Percentiles rank a stretch among this genome's conserved stretches.
Conservation (phyloP, 30 jellyfish, hydroid and myxozoan genomes). For the Aurelia sp. region DNA sequence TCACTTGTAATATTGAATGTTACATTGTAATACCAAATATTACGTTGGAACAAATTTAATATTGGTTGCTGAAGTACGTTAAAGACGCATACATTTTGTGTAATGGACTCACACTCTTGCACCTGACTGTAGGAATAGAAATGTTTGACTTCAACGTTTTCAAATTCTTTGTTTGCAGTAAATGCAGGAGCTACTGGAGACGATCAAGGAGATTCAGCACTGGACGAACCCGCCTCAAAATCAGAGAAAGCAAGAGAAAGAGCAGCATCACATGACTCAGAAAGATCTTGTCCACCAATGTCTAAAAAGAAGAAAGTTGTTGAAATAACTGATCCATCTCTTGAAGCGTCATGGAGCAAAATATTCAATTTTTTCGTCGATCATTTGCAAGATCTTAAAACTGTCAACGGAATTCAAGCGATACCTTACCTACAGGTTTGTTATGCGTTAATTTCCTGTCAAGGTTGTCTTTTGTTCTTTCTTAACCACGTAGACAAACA, state of each 20-base stretch:
- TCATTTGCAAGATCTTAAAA: constrained; percentile 75
- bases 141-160: too few species aligned
- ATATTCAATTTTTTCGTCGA: constrained; percentile 65
- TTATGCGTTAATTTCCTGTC: background rate
- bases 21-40: too few species aligned
- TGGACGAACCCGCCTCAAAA: background rate
- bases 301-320: constrained; percentile 47
- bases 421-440: constrained; percentile 93
- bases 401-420: constrained; percentile 85
- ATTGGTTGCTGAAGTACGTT: too few species aligned
- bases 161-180: background rate
- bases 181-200: constrained; percentile 12
- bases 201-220: background rate
- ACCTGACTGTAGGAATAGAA: too few species aligned
- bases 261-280: constrained; percentile 47
- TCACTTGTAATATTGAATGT: too few species aligned
- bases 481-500: too few species aligned
- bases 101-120: too few species aligned
- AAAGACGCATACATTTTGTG: too few species aligned
- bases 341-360: constrained; percentile 76
- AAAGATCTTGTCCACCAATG: constrained; percentile 52
- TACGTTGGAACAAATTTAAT: too few species aligned
- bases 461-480: too few species aligned
- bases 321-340: constrained; percentile 68
- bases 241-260: constrained; percentile 18